Evolutionary conservation across 2,113 vertebrate species (phyloP).

Genomic region (Lagopus leucura): DNA sequence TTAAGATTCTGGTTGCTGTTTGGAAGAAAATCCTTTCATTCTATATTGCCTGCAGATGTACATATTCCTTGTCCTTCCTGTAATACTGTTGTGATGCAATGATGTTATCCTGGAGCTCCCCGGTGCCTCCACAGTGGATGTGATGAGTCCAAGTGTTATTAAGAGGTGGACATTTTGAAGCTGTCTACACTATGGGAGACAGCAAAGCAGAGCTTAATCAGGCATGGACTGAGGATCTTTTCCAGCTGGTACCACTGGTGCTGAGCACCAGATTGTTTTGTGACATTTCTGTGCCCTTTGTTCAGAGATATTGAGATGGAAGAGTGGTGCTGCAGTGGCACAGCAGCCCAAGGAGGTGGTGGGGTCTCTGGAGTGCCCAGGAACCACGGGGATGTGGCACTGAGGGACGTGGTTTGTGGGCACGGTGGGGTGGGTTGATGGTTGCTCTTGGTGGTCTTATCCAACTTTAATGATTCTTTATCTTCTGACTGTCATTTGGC

Average conservation of each 20-base stretch:
- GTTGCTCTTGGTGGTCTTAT: too few species aligned
- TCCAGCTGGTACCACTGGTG: slow-evolving; percentile 5
- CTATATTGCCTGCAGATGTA: not conserved
- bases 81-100: not conserved
- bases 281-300: slow-evolving; percentile 34
- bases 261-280: not conserved
- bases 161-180: not conserved
- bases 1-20: not conserved
- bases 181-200: not conserved
- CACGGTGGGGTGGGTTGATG: too few species aligned
- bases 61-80: not conserved
- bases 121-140: not conserved
- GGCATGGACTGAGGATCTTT: not conserved
- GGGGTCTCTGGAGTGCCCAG: too few species aligned
- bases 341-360: too few species aligned
- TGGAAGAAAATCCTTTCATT: not conserved
- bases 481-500: slow-evolving; percentile 30
- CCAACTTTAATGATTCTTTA: not conserved
- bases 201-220: not conserved
- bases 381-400: too few species aligned
- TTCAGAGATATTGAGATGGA: slow-evolving; percentile 31
- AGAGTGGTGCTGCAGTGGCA: not conserved
- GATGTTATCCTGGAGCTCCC: not conserved
- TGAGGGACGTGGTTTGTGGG: too few species aligned
- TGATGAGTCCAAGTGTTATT: not conserved